These are phyloP conservation scores for Lamellibrachia luymesi DNA, from an alignment of 1,140 invertebrate species.

Conservation along the genomic window DNA sequence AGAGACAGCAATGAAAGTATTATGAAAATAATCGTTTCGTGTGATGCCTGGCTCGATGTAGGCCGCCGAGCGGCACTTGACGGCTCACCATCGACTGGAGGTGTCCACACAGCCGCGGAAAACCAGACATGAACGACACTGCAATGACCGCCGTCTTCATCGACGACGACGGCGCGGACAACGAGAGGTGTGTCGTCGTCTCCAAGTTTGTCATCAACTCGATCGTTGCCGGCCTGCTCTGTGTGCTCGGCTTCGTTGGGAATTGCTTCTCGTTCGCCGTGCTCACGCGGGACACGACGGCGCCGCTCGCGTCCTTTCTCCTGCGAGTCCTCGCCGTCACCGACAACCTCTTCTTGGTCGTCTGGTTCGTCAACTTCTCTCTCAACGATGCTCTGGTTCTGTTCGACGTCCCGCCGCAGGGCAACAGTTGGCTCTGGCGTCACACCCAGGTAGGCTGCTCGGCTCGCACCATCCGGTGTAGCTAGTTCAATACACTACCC, in stretches of 20 bases:
- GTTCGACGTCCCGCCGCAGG: not conserved
- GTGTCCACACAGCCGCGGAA: not conserved
- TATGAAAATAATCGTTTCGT: not conserved
- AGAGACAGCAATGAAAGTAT: not conserved
- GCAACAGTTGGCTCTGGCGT: not conserved
- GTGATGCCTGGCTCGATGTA: not conserved
- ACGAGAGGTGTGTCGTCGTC: not conserved
- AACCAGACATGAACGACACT: not conserved
- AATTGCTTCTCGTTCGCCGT: constrained; percentile 22
- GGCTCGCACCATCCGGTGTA: not conserved
- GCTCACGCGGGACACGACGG: constrained; percentile 10
- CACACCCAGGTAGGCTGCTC: not conserved
- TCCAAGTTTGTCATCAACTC: constrained; percentile 20
- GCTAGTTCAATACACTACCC: no score
- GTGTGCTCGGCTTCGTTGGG: constrained; percentile 20
- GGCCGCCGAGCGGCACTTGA: not conserved
- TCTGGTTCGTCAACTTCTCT: constrained; percentile 25
- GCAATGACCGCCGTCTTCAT: not conserved
- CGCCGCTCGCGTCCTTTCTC: constrained; percentile 19
- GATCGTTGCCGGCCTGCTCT: constrained; percentile 14
- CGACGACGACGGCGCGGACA: not conserved
- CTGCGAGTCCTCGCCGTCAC: constrained; percentile 11
- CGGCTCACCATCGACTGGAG: not conserved
- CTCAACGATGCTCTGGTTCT: not conserved
- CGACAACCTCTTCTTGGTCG: constrained; percentile 21